A percentile compares a stretch with the other conserved stretches of the same genome.
These are phyloP conservation scores for Orthosia incerta DNA, from an alignment of 2,888 invertebrate genomes.

Conservation along the genomic window DNA sequence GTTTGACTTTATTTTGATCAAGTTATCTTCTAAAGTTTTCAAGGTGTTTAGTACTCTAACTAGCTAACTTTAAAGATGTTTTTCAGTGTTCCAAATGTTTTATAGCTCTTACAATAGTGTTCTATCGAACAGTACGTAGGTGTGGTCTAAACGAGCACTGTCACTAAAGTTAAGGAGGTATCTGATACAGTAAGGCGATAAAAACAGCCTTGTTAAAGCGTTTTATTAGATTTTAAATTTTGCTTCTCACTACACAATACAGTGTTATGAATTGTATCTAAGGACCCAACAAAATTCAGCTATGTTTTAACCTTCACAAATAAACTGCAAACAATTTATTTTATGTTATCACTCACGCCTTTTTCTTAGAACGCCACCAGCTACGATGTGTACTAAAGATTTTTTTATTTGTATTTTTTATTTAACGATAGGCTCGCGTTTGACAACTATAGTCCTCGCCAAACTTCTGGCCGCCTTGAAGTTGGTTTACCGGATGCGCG, in stretches of 20 bases:
- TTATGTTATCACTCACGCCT: too few species aligned
- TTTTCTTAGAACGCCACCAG: too few species aligned
- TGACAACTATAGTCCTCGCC: too few species aligned
- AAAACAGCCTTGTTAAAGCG: neutral
- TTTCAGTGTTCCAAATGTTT: conserved; percentile 4
- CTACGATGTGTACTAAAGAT: too few species aligned
- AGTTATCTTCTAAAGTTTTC: conserved; percentile 41
- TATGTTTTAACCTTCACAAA: neutral
- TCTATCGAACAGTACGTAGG: conserved; percentile 45
- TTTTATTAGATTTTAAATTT: conserved; percentile 10
- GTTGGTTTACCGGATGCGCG: too few species aligned
- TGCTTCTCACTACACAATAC: neutral
- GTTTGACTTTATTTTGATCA: neutral
- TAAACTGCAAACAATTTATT: neutral
- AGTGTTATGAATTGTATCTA: neutral
- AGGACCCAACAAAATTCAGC: too few species aligned
- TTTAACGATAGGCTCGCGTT: too few species aligned
- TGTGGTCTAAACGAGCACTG: conserved; percentile 33
- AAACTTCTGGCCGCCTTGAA: too few species aligned
- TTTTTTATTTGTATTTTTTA: too few species aligned
- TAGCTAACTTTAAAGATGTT: neutral
- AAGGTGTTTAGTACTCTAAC: conserved; percentile 41
- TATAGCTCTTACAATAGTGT: conserved; percentile 20
- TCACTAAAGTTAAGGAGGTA: conserved; percentile 32
- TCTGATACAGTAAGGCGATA: conserved; percentile 24